Percentiles rank a stretch among this genome's conserved stretches.
phyloP scores from a whole-genome alignment of 2,113 vertebrate species.

The Heloderma charlesbogerti region DNA sequence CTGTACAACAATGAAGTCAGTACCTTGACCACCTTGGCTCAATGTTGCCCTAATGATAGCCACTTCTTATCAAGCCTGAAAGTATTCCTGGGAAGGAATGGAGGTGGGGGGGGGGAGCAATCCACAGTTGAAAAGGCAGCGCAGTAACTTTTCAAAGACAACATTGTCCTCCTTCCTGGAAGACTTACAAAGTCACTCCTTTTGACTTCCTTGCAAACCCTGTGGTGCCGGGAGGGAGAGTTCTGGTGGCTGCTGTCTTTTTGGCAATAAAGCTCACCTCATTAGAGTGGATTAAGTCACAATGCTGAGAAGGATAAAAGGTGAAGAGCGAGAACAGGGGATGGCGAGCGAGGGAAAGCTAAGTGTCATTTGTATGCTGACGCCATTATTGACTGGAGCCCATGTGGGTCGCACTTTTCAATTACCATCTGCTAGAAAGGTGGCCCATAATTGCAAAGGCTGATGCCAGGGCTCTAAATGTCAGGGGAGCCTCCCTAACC shows the following conservation, averaged over 20 bases:
- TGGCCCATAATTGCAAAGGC: constrained; percentile 87
- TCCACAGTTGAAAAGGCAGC: constrained; percentile 12
- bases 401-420: constrained; percentile 86
- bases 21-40: constrained; percentile 34
- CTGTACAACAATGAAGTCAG: constrained; percentile 26
- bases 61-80: neutral
- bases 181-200: constrained; percentile 75
- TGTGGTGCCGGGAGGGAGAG: constrained; percentile 66
- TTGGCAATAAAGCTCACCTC: constrained; percentile 79
- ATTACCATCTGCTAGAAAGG: constrained; percentile 84
- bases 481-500: constrained; percentile 82
- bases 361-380: constrained; percentile 75
- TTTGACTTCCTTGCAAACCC: constrained; percentile 62
- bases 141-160: constrained; percentile 46
- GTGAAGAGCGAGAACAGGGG: constrained; percentile 75
- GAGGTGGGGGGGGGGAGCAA: constrained; percentile 2
- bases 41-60: neutral
- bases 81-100: constrained; percentile 26
- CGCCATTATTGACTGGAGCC: constrained; percentile 86
- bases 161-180: constrained; percentile 65
- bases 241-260: constrained; percentile 65
- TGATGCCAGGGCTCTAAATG: constrained; percentile 78
- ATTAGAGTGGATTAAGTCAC: constrained; percentile 89
- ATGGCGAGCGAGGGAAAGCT: constrained; percentile 65
- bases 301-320: constrained; percentile 86